These are phyloP conservation scores for Catajapyx aquilonaris DNA, from an alignment of 1,140 invertebrate genomes.

Conservation along the genomic window DNA sequence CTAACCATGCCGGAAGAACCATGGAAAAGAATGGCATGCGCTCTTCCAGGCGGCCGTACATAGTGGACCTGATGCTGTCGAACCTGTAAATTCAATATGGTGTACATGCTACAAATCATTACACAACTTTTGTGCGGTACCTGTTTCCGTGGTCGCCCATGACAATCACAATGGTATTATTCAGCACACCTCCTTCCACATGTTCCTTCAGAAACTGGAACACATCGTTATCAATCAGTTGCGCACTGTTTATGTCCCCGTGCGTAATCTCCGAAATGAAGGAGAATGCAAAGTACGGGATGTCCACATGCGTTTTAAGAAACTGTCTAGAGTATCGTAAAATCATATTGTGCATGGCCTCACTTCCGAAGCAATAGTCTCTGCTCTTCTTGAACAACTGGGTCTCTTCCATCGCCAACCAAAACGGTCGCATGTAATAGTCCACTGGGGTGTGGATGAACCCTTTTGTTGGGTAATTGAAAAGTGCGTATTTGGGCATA, in stretches of 20 bases:
- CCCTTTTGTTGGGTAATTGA: conserved; percentile 21
- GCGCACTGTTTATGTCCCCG: conserved; percentile 25
- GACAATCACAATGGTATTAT: conserved; percentile 26
- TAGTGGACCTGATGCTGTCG: conserved; percentile 25
- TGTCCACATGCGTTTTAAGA: conserved; percentile 20
- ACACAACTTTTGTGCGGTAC: too few species aligned
- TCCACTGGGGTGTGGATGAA: conserved; percentile 22
- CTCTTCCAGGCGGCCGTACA: conserved; percentile 29
- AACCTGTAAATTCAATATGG: too few species aligned
- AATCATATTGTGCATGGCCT: conserved; percentile 25
- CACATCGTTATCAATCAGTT: conserved; percentile 24
- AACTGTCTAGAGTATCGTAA: conserved; percentile 30
- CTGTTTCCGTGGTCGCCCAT: conserved; percentile 31
- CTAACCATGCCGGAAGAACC: conserved; percentile 25
- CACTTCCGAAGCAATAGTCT: conserved; percentile 24
- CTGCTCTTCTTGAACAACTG: conserved; percentile 13
- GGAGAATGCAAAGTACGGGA: conserved; percentile 27
- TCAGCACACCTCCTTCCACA: conserved; percentile 17
- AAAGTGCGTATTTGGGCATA: conserved; percentile 18
- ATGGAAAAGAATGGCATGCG: too few species aligned
- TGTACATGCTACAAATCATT: too few species aligned
- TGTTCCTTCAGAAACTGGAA: conserved; percentile 19
- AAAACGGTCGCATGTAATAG: conserved; percentile 24
- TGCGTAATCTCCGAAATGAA: conserved; percentile 30
- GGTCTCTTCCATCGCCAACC: conserved; percentile 14